Conservation (phyloP, 2,888 invertebrate species). For the Hoplodrina blanda region DNA sequence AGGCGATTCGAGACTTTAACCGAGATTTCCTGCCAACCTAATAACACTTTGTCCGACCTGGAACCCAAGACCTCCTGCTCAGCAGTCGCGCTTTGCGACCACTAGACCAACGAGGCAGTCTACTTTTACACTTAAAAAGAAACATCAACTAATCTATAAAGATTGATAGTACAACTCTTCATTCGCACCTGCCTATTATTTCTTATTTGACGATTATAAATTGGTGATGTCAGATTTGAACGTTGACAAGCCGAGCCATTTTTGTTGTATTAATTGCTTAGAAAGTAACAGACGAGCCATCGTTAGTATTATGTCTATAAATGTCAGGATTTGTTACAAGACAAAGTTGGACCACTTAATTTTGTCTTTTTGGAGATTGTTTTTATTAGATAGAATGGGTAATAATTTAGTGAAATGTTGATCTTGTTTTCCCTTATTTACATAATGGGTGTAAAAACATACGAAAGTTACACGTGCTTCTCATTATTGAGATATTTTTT, state of each 20-base stretch:
- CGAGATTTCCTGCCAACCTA: no score
- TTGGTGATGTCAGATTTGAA: constrained; percentile 23
- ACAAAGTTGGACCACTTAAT: constrained; percentile 36
- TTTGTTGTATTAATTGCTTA: constrained; percentile 45
- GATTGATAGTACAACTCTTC: constrained; percentile 11
- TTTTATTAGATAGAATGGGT: neutral
- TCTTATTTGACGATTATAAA: constrained; percentile 37
- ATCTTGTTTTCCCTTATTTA: no score
- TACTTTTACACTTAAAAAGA: neutral
- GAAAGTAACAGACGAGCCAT: constrained; percentile 16
- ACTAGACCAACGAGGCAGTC: no score
- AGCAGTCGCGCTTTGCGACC: no score
- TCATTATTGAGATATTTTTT: no score
- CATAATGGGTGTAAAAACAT: no score
- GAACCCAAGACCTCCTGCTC: no score
- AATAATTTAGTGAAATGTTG: no score
- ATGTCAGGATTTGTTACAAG: constrained; percentile 19
- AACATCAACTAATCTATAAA: neutral
- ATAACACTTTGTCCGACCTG: no score
- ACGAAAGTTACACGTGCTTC: no score
- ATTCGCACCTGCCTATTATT: constrained; percentile 32
- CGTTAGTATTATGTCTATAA: constrained; percentile 43
- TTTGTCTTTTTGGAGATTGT: neutral
- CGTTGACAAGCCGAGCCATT: constrained; percentile 28
- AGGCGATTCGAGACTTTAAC: no score